phyloP scores from a whole-genome alignment of 2,797 vertebrate species.

The Sarcoramphus papa region DNA sequence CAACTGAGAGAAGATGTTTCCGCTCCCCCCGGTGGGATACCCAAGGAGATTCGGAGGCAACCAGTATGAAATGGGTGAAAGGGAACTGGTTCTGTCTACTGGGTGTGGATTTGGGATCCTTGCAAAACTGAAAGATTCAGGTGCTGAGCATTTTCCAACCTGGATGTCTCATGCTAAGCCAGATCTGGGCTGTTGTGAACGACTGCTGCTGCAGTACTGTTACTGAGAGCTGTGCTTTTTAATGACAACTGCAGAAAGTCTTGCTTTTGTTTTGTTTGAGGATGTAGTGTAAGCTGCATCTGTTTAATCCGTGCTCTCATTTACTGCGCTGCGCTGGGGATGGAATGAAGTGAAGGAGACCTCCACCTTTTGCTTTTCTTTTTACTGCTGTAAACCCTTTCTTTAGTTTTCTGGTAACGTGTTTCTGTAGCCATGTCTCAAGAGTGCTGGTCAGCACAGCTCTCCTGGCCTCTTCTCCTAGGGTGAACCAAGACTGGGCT shows the following conservation, averaged over 20 bases:
- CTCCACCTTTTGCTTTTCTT: neutral
- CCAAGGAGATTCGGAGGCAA: neutral
- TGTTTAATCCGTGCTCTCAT: neutral
- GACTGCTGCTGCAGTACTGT: neutral
- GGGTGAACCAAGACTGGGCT: neutral
- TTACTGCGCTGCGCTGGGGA: neutral
- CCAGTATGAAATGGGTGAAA: neutral
- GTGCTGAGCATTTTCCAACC: neutral
- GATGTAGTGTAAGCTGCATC: neutral
- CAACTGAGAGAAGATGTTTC: neutral
- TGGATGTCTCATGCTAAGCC: neutral
- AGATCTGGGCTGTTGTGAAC: neutral
- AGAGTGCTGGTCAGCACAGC: neutral
- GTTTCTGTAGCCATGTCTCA: neutral
- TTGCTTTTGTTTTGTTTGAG: conserved; percentile 1
- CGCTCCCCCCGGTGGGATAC: neutral
- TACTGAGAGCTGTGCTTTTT: neutral
- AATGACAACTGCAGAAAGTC: neutral
- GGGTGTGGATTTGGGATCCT: neutral
- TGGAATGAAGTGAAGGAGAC: neutral
- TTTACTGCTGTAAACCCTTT: neutral
- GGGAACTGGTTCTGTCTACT: neutral
- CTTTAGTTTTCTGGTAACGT: neutral
- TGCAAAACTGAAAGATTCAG: neutral
- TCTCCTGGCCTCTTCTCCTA: neutral